These are phyloP conservation scores for Falco peregrinus DNA, from an alignment of 2,797 vertebrate genomes.

Conservation along the genomic window DNA sequence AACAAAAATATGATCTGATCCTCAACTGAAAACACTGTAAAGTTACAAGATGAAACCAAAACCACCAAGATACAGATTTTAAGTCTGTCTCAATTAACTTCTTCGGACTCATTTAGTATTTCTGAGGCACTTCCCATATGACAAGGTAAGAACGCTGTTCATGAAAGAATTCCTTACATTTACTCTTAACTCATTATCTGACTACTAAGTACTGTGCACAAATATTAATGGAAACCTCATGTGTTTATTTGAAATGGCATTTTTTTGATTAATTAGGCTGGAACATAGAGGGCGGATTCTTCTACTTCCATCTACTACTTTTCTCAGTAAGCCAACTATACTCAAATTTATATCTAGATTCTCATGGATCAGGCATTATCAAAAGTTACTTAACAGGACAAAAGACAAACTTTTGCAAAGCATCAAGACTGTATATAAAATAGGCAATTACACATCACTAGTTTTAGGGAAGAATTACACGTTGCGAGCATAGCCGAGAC, in stretches of 20 bases:
- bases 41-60: background rate
- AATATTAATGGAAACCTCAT: background rate
- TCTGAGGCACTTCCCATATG: background rate
- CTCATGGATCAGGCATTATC: fast-evolving
- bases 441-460: fast-evolving
- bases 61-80: background rate
- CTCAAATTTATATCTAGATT: background rate
- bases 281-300: background rate
- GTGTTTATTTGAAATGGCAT: background rate
- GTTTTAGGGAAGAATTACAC: background rate
- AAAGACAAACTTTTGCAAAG: background rate
- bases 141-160: background rate
- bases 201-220: background rate
- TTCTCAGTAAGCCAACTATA: background rate
- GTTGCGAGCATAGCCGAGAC: background rate
- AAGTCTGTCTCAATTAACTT: background rate
- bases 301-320: background rate
- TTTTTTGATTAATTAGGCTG: background rate
- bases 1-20: background rate
- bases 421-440: background rate
- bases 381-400: background rate
- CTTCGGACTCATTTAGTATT: background rate
- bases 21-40: background rate
- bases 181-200: background rate
- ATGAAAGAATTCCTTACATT: background rate